These are phyloP conservation scores for Polymixis flavicincta DNA, from an alignment of 2,888 invertebrate genomes.

Conservation along the genomic window DNA sequence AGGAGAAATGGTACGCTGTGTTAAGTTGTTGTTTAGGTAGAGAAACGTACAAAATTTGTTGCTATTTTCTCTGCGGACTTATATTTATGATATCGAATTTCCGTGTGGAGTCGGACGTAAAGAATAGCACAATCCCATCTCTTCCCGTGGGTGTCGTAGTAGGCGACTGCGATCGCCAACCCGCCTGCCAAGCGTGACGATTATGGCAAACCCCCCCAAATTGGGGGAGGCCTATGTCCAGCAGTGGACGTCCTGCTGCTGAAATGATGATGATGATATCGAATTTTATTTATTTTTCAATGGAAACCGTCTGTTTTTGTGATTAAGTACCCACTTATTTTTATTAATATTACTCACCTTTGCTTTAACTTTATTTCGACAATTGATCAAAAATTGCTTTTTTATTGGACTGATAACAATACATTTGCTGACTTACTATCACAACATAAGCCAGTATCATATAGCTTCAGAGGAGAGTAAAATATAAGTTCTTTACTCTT, in stretches of 20 bases:
- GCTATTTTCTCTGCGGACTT: not conserved
- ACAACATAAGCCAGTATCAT: not conserved
- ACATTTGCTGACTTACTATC: too few species aligned
- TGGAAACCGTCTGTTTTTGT: not conserved
- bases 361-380: too few species aligned
- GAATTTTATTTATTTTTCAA: not conserved
- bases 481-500: not conserved
- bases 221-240: too few species aligned
- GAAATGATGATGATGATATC: too few species aligned
- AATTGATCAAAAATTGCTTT: not conserved
- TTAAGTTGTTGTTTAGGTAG: not conserved
- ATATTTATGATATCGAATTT: too few species aligned
- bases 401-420: not conserved
- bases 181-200: too few species aligned
- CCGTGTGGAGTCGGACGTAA: too few species aligned
- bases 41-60: not conserved
- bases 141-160: too few species aligned
- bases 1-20: constrained; percentile 18
- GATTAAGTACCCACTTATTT: not conserved
- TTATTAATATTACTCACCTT: not conserved
- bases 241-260: too few species aligned
- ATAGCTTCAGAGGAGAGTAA: not conserved
- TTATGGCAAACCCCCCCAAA: too few species aligned
- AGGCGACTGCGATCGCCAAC: too few species aligned
- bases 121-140: too few species aligned